Evolutionary conservation across 2,888 invertebrate genomes (phyloP), one percentile per base, ranked within the genome.

Genomic region (Cataglyphis livida): DNA sequence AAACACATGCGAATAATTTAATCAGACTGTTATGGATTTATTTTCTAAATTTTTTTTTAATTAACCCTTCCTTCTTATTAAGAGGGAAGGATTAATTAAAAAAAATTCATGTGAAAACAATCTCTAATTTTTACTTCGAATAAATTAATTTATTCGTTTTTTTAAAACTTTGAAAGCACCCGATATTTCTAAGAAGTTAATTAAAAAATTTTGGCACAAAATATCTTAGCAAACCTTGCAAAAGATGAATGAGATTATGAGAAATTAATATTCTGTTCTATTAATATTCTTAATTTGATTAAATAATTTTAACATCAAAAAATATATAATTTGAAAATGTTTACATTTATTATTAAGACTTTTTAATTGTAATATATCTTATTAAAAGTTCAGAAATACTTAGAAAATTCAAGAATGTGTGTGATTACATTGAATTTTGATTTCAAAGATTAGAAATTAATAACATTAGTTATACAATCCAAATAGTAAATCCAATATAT

Each of bases 1-100:
- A 41, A 18, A 57, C 28, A 57, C 38, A n/a, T 59, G 57, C 1
- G 44, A 18, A 59, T 59, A 44, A 32, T 59, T 59, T 18, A 79
- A 48, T 79, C 78, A 74, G 78, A 73, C 44, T 74, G 78, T 73
- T 73, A 73, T 44, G 12, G 4, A 15, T 57, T 44, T 59, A 21
- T 21, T 21, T 21, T 21, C 21, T 21, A 21, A 21, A 21, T 21
- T 21, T 21, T 21, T 21, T 21, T 21, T 0, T 0, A 21, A 21
- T 21, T 21, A 21, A 21, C 0, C 21, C 21, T 21, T 21, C 21
- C 21, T 21, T 21, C 0, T 21, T 21, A 21, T 44, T 32, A 32
- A 12, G 18, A 12, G 6, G 6, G 6, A 51, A 48, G 18, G 2
- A 44, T 44, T 73, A 73, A 79, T 79, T 59, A 48, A 7, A 3